These are phyloP conservation scores for Sphaerophoria rueppellii DNA, from an alignment of 2,888 invertebrate genomes.

Conservation along the genomic window DNA sequence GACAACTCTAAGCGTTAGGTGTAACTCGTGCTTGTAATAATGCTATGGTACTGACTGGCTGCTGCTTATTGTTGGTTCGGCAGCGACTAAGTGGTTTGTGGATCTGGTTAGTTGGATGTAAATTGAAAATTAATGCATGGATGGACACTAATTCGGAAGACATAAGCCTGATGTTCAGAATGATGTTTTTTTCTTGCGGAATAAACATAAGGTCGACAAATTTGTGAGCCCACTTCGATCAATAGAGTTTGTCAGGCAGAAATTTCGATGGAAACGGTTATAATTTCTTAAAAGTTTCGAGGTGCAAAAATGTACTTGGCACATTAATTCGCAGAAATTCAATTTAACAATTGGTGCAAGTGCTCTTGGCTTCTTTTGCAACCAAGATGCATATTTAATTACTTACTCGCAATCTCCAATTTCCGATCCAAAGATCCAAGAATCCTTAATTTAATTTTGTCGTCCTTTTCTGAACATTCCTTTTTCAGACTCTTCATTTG, in stretches of 20 bases:
- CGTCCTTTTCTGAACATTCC: constrained; percentile 4
- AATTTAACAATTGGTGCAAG: no score
- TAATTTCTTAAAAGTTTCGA: no score
- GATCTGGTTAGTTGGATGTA: constrained; percentile 47
- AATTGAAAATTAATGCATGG: constrained; percentile 55
- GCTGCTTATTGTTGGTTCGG: constrained; percentile 36
- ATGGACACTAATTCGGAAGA: constrained; percentile 17
- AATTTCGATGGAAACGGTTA: not conserved
- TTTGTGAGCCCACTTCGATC: not conserved
- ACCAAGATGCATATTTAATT: not conserved
- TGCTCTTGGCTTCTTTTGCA: not conserved
- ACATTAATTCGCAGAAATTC: no score
- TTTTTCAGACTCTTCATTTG: no score
- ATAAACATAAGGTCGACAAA: no score
- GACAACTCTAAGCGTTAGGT: not conserved
- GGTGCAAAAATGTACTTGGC: no score
- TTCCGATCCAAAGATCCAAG: not conserved
- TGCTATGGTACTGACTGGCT: not conserved
- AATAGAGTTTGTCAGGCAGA: not conserved
- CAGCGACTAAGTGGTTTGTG: constrained; percentile 53
- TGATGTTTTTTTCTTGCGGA: not conserved
- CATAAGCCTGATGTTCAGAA: not conserved
- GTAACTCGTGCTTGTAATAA: constrained; percentile 38
- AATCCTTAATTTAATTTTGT: constrained; percentile 32
- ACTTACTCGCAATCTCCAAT: not conserved